phyloP scores from a whole-genome alignment of 2,113 vertebrate genomes.

The Phylloscopus trochiloides region DNA sequence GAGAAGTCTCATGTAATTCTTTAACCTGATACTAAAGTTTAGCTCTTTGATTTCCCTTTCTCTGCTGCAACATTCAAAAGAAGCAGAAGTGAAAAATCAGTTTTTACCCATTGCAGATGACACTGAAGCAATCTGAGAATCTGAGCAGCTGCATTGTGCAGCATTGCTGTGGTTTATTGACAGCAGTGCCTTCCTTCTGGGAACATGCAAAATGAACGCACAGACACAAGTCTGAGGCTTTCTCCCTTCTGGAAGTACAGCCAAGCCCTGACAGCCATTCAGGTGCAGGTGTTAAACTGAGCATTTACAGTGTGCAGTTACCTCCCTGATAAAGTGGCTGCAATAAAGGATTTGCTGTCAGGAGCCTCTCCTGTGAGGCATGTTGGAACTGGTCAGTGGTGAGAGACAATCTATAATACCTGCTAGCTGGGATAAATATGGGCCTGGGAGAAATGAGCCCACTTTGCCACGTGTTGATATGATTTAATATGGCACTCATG shows the following conservation, averaged over 20 bases:
- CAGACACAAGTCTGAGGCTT: not conserved
- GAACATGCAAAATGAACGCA: not conserved
- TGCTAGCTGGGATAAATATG: not conserved
- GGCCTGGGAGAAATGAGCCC: not conserved
- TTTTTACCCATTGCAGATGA: not conserved
- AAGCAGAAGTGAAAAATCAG: not conserved
- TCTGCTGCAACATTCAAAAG: not conserved
- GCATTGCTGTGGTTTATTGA: not conserved
- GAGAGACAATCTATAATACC: not conserved
- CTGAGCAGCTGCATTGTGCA: not conserved
- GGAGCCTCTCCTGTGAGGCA: not conserved
- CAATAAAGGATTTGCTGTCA: not conserved
- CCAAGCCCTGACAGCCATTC: not conserved
- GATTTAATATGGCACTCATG: not conserved
- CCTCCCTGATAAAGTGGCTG: not conserved
- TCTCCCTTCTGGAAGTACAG: not conserved
- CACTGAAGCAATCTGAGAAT: not conserved
- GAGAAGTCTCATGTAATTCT: constrained; percentile 30
- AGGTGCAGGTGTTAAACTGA: not conserved
- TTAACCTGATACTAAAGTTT: not conserved
- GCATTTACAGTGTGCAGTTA: fast-evolving
- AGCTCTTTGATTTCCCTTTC: not conserved
- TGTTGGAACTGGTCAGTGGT: not conserved
- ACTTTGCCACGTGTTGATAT: not conserved
- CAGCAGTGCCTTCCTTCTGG: not conserved